phyloP scores from a whole-genome alignment of 2,888 invertebrate genomes.

The Anoplius nigerrimus region DNA sequence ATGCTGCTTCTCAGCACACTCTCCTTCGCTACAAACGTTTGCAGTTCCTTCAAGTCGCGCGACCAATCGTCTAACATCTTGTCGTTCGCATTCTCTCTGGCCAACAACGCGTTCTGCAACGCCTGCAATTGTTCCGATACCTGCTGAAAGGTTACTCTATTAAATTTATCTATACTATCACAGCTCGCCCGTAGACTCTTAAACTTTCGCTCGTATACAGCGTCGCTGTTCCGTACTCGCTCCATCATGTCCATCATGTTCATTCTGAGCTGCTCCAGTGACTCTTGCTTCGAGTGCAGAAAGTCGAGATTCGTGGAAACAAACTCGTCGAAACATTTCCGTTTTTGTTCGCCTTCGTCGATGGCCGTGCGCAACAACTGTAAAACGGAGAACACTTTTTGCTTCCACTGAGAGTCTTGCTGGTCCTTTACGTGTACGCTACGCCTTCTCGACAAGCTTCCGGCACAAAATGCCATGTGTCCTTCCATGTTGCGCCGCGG shows the following conservation, averaged over 20 bases:
- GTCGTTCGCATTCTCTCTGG: slow-evolving; percentile 39
- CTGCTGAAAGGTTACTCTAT: slow-evolving; percentile 49
- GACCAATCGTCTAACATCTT: slow-evolving; percentile 44
- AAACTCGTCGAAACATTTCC: slow-evolving; percentile 49
- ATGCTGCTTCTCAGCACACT: slow-evolving; percentile 69
- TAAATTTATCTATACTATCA: slow-evolving; percentile 47
- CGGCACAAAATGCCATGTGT: slow-evolving; percentile 75
- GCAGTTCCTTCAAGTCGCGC: slow-evolving; percentile 66
- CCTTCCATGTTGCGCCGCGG: slow-evolving; percentile 80
- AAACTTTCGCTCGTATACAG: slow-evolving; percentile 42
- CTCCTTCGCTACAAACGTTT: slow-evolving; percentile 70
- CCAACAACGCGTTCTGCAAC: slow-evolving; percentile 42
- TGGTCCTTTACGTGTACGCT: slow-evolving; percentile 41
- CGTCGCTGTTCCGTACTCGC: slow-evolving; percentile 30
- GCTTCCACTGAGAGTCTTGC: slow-evolving; percentile 61
- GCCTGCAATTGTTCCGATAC: slow-evolving; percentile 48
- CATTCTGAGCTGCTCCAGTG: slow-evolving; percentile 50
- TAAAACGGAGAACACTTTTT: slow-evolving; percentile 59
- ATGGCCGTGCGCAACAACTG: slow-evolving; percentile 56
- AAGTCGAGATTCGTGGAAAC: slow-evolving; percentile 45
- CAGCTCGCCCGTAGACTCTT: slow-evolving; percentile 48
- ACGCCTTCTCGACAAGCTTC: slow-evolving; percentile 39
- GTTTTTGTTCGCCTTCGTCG: slow-evolving; percentile 55
- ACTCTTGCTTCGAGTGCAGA: slow-evolving; percentile 49
- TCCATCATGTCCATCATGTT: slow-evolving; percentile 47